Conservation (phyloP, 2,797 vertebrate genomes). For the Clarias platycephalus region DNA sequence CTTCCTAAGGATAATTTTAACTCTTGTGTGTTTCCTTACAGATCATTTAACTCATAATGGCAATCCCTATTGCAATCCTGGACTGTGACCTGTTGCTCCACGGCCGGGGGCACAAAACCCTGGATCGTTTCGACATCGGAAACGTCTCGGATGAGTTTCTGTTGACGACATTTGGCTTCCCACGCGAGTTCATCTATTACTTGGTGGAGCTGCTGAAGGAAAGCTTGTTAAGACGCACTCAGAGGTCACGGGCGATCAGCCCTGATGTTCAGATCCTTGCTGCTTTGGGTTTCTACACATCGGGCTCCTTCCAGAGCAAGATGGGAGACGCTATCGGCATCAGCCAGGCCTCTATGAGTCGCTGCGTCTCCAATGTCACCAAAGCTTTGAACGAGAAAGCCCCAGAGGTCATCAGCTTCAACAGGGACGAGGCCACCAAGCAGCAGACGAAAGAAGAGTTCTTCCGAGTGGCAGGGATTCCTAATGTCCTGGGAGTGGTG, state of each 20-base stretch:
- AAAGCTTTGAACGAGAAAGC: slow-evolving; percentile 90
- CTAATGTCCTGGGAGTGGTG: slow-evolving; percentile 87
- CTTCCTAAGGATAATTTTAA: neutral
- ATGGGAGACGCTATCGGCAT: slow-evolving; percentile 97
- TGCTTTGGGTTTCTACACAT: slow-evolving; percentile 92
- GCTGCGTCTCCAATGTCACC: slow-evolving; percentile 93
- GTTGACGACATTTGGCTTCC: slow-evolving; percentile 88
- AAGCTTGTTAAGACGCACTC: slow-evolving; percentile 86
- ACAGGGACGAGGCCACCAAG: slow-evolving; percentile 74
- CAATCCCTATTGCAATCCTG: slow-evolving; percentile 86
- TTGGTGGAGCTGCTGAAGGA: slow-evolving; percentile 88
- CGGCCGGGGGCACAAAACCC: slow-evolving; percentile 88
- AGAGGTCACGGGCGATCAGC: slow-evolving; percentile 92
- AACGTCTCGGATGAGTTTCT: slow-evolving; percentile 88
- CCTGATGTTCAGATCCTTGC: slow-evolving; percentile 95
- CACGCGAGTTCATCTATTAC: slow-evolving; percentile 89
- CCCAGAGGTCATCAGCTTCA: slow-evolving; percentile 84
- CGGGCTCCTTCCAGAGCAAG: slow-evolving; percentile 93
- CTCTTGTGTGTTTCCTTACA: slow-evolving; percentile 19
- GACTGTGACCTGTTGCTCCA: slow-evolving; percentile 93
- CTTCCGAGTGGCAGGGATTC: slow-evolving; percentile 86
- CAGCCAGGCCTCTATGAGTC: slow-evolving; percentile 97
- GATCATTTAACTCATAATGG: slow-evolving; percentile 72
- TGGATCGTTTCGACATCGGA: slow-evolving; percentile 91
- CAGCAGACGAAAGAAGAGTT: slow-evolving; percentile 88